Evolutionary conservation across 2,113 vertebrate genomes (phyloP).

Genomic region (Sinocyclocheilus rhinocerous): DNA sequence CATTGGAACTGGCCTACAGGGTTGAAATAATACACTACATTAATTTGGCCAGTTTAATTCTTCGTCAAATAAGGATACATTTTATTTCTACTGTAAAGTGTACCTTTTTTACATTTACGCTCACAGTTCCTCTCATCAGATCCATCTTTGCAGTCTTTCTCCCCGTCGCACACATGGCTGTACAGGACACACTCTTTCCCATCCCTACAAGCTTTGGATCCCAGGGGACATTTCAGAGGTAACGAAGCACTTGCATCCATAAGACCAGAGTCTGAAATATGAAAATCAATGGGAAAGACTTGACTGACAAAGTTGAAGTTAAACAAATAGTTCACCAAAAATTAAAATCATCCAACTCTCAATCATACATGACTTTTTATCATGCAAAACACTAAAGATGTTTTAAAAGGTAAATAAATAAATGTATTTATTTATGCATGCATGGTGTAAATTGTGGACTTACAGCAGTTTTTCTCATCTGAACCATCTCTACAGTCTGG

Average conservation of each 20-base stretch:
- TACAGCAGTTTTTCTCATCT: slow-evolving; percentile 64
- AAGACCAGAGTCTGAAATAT: background rate
- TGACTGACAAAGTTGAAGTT: no score
- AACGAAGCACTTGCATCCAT: background rate
- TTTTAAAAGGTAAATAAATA: no score
- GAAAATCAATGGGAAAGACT: no score
- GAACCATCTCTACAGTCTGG: slow-evolving; percentile 82
- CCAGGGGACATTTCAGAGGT: slow-evolving; percentile 61
- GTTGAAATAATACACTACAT: background rate
- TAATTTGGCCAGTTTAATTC: background rate
- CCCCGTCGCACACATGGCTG: slow-evolving; percentile 79
- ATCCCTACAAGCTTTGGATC: slow-evolving; percentile 65
- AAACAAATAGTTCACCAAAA: background rate
- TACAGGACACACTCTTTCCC: slow-evolving; percentile 76
- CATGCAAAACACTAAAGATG: no score
- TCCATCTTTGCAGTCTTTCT: slow-evolving; percentile 78
- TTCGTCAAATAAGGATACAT: background rate
- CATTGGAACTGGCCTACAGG: slow-evolving; percentile 50
- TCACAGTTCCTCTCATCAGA: slow-evolving; percentile 79
- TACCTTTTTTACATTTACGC: slow-evolving; percentile 72
- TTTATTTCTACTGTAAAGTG: background rate
- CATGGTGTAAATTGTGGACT: background rate
- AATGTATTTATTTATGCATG: no score
- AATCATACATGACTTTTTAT: no score
- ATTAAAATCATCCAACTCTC: no score